phyloP scores from a whole-genome alignment of 2,797 vertebrate species.

The Harpagifer antarcticus region DNA sequence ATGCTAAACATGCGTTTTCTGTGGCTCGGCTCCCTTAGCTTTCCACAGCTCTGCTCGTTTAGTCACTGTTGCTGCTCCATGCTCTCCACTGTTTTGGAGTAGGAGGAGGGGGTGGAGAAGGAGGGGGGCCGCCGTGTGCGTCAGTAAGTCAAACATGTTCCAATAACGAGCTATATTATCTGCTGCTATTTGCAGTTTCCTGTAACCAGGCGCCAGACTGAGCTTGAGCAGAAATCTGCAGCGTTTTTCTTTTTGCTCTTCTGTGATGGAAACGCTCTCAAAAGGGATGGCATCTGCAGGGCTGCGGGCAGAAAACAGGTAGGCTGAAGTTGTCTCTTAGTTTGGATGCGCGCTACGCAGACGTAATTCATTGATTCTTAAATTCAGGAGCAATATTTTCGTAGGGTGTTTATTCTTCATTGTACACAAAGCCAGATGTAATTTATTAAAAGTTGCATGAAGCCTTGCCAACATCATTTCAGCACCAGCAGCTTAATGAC shows the following conservation, averaged over 20 bases:
- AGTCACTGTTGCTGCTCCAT: conserved; percentile 45
- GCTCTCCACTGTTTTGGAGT: conserved; percentile 56
- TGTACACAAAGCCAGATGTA: neutral
- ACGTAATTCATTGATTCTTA: neutral
- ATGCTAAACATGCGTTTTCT: neutral
- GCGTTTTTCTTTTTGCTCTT: conserved; percentile 30
- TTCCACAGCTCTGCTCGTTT: conserved; percentile 25
- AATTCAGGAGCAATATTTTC: neutral
- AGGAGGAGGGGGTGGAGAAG: conserved; percentile 45
- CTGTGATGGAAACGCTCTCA: conserved; percentile 50
- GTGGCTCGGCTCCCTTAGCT: conserved; percentile 18
- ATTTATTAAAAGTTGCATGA: neutral
- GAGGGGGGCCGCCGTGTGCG: conserved; percentile 57
- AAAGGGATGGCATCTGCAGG: conserved; percentile 38
- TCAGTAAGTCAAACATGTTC: conserved; percentile 81
- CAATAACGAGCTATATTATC: conserved; percentile 72
- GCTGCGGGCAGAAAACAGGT: conserved; percentile 62
- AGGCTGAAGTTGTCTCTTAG: conserved; percentile 51
- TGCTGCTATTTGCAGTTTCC: conserved; percentile 81
- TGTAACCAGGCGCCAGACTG: conserved; percentile 68
- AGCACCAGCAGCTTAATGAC: conserved; percentile 83
- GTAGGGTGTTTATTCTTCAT: neutral
- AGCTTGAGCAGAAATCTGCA: conserved; percentile 56
- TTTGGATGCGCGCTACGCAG: neutral
- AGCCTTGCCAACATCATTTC: conserved; percentile 33